Conservation (phyloP, 2,113 vertebrate species). For the Cyanistes caeruleus region DNA sequence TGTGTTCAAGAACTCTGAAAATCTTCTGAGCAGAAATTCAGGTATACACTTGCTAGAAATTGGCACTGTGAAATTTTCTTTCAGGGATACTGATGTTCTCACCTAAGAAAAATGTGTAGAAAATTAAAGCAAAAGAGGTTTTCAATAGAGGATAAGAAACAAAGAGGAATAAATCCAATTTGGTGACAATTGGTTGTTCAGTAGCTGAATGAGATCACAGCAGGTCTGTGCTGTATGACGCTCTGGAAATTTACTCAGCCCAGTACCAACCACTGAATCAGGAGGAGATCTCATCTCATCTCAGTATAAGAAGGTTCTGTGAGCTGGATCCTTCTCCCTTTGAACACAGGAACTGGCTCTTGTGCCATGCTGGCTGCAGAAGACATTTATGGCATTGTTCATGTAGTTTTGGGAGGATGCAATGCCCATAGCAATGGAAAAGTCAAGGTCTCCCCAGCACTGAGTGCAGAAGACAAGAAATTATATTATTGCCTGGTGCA, state of each 20-base stretch:
- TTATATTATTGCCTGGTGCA: not conserved
- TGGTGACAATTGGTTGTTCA: not conserved
- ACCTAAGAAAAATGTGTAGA: slow-evolving; percentile 2
- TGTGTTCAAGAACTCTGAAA: not conserved
- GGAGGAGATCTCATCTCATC: not conserved
- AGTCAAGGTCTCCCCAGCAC: not conserved
- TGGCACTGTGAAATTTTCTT: not conserved
- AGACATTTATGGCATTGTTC: not conserved
- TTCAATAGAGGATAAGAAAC: not conserved
- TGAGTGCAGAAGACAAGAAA: not conserved
- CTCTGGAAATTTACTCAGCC: not conserved
- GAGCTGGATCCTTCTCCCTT: not conserved
- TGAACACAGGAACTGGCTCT: not conserved
- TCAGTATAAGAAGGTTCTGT: fast-evolving
- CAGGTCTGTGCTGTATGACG: not conserved
- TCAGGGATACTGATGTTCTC: not conserved
- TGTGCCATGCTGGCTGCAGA: not conserved
- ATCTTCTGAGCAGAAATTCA: not conserved
- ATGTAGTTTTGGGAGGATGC: not conserved
- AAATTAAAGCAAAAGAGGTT: slow-evolving; percentile 15
- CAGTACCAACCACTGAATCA: not conserved
- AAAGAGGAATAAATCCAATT: slow-evolving; percentile 1
- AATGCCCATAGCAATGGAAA: not conserved
- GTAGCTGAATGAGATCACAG: not conserved
- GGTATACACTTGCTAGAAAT: not conserved